Evolutionary conservation across 2,888 invertebrate species (phyloP).

Genomic region (Alentia gelatinosa): DNA sequence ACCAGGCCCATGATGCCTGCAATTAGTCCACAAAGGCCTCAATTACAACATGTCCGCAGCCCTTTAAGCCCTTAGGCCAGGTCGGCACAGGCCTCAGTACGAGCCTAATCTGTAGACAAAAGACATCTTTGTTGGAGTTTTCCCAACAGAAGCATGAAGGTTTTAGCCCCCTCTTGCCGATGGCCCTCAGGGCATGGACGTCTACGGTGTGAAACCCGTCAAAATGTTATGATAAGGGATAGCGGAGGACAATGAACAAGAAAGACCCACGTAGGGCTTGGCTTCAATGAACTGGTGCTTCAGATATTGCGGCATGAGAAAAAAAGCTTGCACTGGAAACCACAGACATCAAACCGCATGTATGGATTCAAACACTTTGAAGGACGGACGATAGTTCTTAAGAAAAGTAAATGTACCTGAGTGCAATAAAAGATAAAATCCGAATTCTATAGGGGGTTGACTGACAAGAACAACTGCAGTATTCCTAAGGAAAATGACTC

Average conservation of each 20-base stretch:
- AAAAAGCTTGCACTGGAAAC: neutral
- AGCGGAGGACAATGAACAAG: slow-evolving; percentile 25
- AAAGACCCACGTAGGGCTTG: neutral
- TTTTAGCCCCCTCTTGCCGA: slow-evolving; percentile 5
- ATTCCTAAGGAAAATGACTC: no score
- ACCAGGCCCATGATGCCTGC: neutral
- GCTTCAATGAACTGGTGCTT: neutral
- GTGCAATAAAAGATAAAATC: neutral
- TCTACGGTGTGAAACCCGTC: neutral
- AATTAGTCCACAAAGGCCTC: neutral
- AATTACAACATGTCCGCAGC: slow-evolving; percentile 18
- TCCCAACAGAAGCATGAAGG: slow-evolving; percentile 32
- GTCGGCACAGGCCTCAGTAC: neutral
- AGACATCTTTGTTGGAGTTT: neutral
- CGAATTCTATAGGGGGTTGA: neutral
- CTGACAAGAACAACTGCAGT: neutral
- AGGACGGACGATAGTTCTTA: no score
- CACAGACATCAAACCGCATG: no score
- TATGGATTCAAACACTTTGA: no score
- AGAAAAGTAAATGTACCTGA: no score
- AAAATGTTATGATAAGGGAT: slow-evolving; percentile 46
- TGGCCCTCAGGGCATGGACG: neutral
- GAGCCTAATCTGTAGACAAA: slow-evolving; percentile 31
- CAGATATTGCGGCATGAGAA: neutral
- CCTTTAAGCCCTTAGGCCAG: neutral